Evolutionary conservation across 2,113 vertebrate species (phyloP), one percentile per base, ranked within the genome.

Genomic region (Puntigrus tetrazona): DNA sequence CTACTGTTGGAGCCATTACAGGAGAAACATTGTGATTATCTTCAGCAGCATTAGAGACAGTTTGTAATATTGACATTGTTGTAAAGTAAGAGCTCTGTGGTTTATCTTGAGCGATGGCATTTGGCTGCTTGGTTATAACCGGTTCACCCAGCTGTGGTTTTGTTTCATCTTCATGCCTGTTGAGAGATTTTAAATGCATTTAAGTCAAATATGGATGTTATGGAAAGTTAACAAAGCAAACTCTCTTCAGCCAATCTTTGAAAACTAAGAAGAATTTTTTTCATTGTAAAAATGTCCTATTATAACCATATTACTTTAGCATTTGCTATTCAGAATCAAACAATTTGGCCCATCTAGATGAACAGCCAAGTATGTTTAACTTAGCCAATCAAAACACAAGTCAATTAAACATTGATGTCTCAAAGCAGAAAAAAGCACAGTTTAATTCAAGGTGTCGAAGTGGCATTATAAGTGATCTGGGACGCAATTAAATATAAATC

Each of bases 41-140:
- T 75, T 87, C 79, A 76, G 81, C 16, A 29, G 59, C 22, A 3
- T 14, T 43, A 20, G 83, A 67, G 43, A 6, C 75, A 4, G 87
- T 85, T 27, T 61, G 57, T 45, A 88, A 72, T 0, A 41, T 22
- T 25, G 34, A 18, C 55, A 85, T 88, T 31, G 67, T 78, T 67
- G 25, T 16, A 29, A 36, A n/a, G 73, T 88, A 88, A 38, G 65
- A 83, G 52, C 87, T 88, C 22, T 85, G 74, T 75, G 22, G 57
- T 72, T 81, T 65, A 57, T 11, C 22, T 20, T 29, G 31, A 34
- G 67, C 3, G 5, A 20, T 50, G 7, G 25, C 18, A 7, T 11
- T 57, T 5, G 77, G 85, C 57, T 81, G 84, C 0, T n/a, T 14
- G 31, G 10, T 69, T 52, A 85, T 5, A 57, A 69, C 59, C 29